Base-by-base conservation (phyloP, 2,888 invertebrate species). In the Drosophila villosipedis region DNA sequence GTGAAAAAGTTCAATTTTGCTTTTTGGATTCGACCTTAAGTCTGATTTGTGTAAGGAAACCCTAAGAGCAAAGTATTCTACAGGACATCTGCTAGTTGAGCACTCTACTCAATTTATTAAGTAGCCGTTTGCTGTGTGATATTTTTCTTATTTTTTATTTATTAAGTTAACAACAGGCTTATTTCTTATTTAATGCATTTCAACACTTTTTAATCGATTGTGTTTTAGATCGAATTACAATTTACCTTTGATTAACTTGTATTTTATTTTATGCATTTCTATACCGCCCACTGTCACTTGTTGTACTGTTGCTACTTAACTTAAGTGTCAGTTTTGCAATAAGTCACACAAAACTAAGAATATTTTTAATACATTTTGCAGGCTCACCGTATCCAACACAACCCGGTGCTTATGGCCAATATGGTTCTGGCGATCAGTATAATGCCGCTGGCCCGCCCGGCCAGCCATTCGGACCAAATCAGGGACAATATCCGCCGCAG, bases 351-450 rank as follows among this genome's bases (percentile, higher is more conserved):
- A 62, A 55, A 39, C 39, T 57, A 54, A 69, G 19, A 31, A 53
- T 33, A 39, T 31, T 30, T 25, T 33, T 63, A 25, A 2, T 49
- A 41, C 50, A 68, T 35, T 61, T 88, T 89, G 65, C 76, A 93
- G 94, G 93, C 82, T 83, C 95, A 93, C 95, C 95, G 91, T 95
- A 95, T 94, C 94, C 94, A 88, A 92, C 93, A 79, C 95, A 95
- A 91, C 95, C 95, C 91, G 95, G 94, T 69, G 87, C 92, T 91
- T 96, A 96, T 90, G 95, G 95, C 84, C 96, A 95, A 93, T 96
- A 96, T 91, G 95, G 95, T 89, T 94, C 95, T 83, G 94, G 95
- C 80, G 95, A 95, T 92, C 94, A 92, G 93, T 95, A 93, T 93
- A 94, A 93, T 93, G 94, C 95, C 68, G 93, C 95, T 71, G 94